A percentile compares a stretch with the other conserved stretches of the same genome.
Conservation (phyloP, 2,888 invertebrate genomes). For the Nymphalis c-album region DNA sequence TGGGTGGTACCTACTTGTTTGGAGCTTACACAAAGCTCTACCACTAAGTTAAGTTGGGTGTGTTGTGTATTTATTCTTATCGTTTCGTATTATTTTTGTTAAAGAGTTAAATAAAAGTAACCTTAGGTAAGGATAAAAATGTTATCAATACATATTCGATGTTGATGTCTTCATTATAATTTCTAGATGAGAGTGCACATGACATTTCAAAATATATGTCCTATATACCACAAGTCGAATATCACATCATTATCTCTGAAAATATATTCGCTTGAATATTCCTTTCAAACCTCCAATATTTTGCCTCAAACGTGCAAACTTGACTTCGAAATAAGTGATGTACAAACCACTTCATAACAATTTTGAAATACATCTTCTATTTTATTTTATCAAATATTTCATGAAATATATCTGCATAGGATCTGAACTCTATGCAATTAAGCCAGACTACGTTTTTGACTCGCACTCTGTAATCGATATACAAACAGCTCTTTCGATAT, state of each 20-base stretch:
- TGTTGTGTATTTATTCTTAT: too few species aligned
- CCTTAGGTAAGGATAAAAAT: too few species aligned
- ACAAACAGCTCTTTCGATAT: too few species aligned
- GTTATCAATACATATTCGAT: neutral
- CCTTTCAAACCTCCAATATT: slow-evolving; percentile 25
- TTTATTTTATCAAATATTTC: neutral
- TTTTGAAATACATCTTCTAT: neutral
- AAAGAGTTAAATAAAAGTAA: too few species aligned
- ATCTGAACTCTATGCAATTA: too few species aligned
- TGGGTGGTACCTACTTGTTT: too few species aligned
- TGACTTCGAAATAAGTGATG: slow-evolving; percentile 2
- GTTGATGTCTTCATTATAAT: slow-evolving; percentile 5
- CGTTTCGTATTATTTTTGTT: too few species aligned
- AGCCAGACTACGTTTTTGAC: too few species aligned
- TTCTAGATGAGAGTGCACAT: neutral
- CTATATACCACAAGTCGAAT: slow-evolving; percentile 18
- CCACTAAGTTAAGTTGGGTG: too few species aligned
- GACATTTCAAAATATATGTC: slow-evolving; percentile 10
- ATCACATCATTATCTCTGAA: slow-evolving; percentile 39
- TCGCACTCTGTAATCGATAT: too few species aligned
- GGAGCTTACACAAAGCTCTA: too few species aligned
- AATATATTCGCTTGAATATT: slow-evolving; percentile 38
- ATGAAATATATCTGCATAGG: too few species aligned
- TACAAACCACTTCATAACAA: slow-evolving; percentile 4
- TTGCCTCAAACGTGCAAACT: slow-evolving; percentile 13